Evolutionary conservation across 2,888 invertebrate genomes (phyloP).

Genomic region (Vesta saturnalis): DNA sequence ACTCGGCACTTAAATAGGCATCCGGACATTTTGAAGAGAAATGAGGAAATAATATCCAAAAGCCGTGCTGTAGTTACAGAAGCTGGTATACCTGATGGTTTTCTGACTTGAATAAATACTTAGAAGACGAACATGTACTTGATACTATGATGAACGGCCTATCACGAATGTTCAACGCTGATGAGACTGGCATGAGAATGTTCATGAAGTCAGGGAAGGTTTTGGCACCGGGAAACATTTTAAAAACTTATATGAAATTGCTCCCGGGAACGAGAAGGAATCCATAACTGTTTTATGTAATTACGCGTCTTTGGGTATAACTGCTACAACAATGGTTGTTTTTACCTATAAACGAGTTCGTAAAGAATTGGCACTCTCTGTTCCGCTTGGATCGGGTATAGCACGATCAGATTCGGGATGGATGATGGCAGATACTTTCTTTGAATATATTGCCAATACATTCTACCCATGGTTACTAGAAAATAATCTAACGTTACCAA

Average conservation of each 20-base stretch:
- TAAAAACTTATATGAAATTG: too few relatives aligned
- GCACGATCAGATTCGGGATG: slow-evolving; percentile 42
- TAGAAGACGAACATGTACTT: neutral
- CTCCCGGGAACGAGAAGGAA: too few relatives aligned
- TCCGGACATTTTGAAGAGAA: neutral
- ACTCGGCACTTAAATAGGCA: neutral
- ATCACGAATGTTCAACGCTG: neutral
- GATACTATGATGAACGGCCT: too few relatives aligned
- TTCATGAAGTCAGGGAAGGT: too few relatives aligned
- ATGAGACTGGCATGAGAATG: too few relatives aligned
- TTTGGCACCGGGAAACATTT: too few relatives aligned
- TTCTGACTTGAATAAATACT: too few relatives aligned
- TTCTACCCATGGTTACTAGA: slow-evolving; percentile 36
- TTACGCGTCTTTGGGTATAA: slow-evolving; percentile 11
- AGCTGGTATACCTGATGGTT: too few relatives aligned
- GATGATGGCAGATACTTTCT: slow-evolving; percentile 43
- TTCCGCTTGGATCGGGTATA: slow-evolving; percentile 41
- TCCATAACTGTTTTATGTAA: too few relatives aligned
- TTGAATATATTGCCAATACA: slow-evolving; percentile 41
- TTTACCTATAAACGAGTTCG: slow-evolving; percentile 43
- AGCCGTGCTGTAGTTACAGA: neutral
- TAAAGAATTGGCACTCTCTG: slow-evolving; percentile 31
- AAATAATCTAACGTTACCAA: neutral
- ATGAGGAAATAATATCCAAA: neutral
- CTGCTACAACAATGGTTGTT: slow-evolving; percentile 41